A percentile compares a stretch with the other conserved stretches of the same genome.
Conservation (phyloP, 2,113 vertebrate species). For the Oncorhynchus clarkii region DNA sequence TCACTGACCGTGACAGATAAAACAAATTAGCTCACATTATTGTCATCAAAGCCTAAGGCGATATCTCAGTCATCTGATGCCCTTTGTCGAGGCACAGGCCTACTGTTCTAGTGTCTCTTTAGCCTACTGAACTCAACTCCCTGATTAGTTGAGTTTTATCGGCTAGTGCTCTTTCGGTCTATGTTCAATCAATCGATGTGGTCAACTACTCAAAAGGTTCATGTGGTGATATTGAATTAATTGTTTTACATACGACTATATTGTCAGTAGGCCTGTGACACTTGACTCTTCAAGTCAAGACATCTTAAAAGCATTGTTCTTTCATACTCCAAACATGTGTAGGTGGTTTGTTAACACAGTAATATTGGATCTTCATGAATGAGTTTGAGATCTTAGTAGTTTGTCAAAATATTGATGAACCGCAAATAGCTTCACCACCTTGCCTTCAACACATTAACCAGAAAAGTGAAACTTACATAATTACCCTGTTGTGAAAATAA, state of each 20-base stretch:
- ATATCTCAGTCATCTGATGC: neutral
- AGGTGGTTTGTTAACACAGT: neutral
- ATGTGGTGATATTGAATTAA: neutral
- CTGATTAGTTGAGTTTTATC: too few species aligned
- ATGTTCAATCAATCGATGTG: neutral
- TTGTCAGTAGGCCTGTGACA: neutral
- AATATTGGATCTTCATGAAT: neutral
- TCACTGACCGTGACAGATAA: neutral
- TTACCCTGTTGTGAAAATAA: too few species aligned
- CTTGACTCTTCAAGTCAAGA: neutral
- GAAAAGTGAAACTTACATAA: too few species aligned
- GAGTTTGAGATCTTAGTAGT: too few species aligned
- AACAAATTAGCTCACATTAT: neutral
- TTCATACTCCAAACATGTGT: neutral
- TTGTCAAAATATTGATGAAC: too few species aligned
- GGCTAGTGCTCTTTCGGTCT: neutral
- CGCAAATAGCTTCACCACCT: too few species aligned
- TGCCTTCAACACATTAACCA: too few species aligned
- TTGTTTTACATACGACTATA: neutral
- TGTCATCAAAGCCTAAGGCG: neutral
- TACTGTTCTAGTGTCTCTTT: neutral
- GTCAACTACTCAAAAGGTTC: neutral
- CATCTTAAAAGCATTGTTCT: neutral
- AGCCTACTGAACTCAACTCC: too few species aligned
- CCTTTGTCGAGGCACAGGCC: neutral